These are phyloP conservation scores for Athrips mouffetella DNA, from an alignment of 2,888 invertebrate species.

Conservation along the genomic window DNA sequence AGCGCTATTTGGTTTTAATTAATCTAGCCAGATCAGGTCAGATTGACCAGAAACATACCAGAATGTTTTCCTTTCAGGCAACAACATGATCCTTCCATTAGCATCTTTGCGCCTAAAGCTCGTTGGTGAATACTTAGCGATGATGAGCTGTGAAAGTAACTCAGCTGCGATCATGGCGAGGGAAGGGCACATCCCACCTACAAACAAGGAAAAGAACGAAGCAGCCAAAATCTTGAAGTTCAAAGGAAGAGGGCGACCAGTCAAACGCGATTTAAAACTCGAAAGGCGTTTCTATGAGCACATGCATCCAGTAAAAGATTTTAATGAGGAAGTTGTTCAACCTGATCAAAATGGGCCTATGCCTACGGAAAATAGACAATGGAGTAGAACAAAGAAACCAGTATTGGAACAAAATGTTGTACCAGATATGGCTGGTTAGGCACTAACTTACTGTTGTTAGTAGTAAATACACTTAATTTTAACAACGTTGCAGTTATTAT, in stretches of 20 bases:
- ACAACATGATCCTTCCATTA: neutral
- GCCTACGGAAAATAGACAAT: no score
- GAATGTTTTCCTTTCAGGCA: neutral
- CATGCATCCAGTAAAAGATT: no score
- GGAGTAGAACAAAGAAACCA: no score
- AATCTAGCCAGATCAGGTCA: no score
- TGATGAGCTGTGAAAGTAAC: slow-evolving; percentile 46
- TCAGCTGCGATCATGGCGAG: slow-evolving; percentile 47
- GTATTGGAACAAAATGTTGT: no score
- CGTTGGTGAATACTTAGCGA: slow-evolving; percentile 46
- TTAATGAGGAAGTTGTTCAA: no score
- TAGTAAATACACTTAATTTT: no score
- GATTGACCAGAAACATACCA: neutral
- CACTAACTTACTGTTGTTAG: no score
- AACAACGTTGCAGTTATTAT: no score
- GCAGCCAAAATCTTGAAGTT: slow-evolving; percentile 43
- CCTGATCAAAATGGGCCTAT: no score
- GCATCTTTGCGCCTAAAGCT: slow-evolving; percentile 41
- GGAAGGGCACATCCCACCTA: slow-evolving; percentile 38
- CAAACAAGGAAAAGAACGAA: slow-evolving; percentile 30
- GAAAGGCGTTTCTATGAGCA: slow-evolving; percentile 19
- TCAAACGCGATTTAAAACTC: slow-evolving; percentile 29
- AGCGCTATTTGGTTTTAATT: no score
- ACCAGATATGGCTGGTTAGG: no score
- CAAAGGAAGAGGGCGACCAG: slow-evolving; percentile 39